Evolutionary conservation across 2,888 invertebrate genomes (phyloP).

Genomic region (Congeria kusceri): DNA sequence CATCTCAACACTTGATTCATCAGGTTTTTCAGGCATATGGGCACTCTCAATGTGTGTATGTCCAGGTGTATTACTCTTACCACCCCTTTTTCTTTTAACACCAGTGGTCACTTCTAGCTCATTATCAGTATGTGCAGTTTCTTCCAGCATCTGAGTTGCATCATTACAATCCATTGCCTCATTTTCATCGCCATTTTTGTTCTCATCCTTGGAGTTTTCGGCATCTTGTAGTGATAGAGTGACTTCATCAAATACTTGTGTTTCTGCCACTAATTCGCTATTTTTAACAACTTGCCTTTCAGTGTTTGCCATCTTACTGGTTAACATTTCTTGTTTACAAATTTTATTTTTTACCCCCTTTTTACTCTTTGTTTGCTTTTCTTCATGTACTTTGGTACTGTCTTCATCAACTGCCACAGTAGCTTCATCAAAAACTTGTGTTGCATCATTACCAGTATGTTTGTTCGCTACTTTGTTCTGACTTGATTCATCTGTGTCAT

Average conservation of each 20-base stretch:
- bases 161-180: conserved; percentile 21
- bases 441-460: not conserved
- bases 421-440: conserved; percentile 28
- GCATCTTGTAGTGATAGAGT: conserved; percentile 27
- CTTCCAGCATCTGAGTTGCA: conserved; percentile 52
- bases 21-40: too few relatives aligned
- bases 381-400: not conserved
- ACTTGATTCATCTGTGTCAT: conserved; percentile 8
- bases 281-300: not conserved
- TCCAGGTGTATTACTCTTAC: too few relatives aligned
- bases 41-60: too few relatives aligned
- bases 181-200: conserved; percentile 8
- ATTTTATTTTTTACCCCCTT: too few relatives aligned
- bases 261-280: conserved; percentile 16
- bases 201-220: not conserved
- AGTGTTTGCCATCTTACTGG: too few relatives aligned
- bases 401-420: conserved; percentile 11
- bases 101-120: too few relatives aligned
- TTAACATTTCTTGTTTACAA: too few relatives aligned
- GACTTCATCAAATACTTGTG: conserved; percentile 35
- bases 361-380: not conserved
- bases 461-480: not conserved
- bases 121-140: conserved; percentile 3
- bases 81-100: too few relatives aligned
- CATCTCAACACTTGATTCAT: too few relatives aligned